Evolutionary conservation across 2,113 vertebrate genomes (phyloP).

Genomic region (Crotalus helleri): DNA sequence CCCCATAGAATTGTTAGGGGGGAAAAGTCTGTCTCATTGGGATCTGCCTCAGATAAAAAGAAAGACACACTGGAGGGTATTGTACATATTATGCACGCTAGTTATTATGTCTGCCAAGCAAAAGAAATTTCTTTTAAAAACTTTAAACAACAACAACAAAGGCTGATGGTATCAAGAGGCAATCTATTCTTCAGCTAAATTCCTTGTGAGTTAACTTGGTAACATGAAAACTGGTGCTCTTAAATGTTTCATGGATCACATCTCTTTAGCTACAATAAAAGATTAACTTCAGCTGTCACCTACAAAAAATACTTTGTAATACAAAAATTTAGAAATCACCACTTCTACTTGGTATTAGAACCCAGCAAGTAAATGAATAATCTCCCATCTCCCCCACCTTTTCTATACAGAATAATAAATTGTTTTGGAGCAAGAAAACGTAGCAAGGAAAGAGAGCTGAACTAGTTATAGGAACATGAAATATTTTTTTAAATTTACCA

Average conservation of each 20-base stretch:
- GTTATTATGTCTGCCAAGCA: background rate
- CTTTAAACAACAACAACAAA: background rate
- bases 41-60: background rate
- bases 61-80: background rate
- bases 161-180: background rate
- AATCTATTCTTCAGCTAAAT: background rate
- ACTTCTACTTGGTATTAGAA: background rate
- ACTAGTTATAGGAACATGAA: background rate
- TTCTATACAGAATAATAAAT: background rate
- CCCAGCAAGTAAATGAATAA: background rate
- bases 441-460: background rate
- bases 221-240: background rate
- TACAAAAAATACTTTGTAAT: background rate
- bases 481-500: background rate
- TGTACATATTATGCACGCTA: background rate
- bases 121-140: background rate
- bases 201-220: background rate
- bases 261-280: background rate
- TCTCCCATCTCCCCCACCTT: background rate
- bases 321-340: background rate
- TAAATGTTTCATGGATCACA: background rate
- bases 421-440: background rate
- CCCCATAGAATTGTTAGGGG: background rate
- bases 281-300: background rate
- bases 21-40: background rate